Evolutionary conservation across 2,888 invertebrate genomes (phyloP).

Genomic region (Apotomis turbidana): DNA sequence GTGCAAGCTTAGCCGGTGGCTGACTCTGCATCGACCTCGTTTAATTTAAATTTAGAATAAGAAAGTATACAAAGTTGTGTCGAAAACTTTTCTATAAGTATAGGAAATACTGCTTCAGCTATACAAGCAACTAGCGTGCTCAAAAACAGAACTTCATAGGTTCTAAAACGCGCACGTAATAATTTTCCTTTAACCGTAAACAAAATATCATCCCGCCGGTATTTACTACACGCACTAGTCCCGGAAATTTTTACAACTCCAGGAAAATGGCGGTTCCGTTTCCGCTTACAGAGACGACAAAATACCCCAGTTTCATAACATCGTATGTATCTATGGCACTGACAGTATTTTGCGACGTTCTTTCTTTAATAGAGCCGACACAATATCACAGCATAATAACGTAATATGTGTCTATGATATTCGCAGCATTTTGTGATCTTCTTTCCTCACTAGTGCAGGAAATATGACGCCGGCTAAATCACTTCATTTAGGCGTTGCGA

Average conservation of each 20-base stretch:
- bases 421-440: background rate
- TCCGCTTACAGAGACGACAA: constrained; percentile 19
- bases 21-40: too few species aligned
- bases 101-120: too few species aligned
- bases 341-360: background rate
- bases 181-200: too few species aligned
- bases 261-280: constrained; percentile 29
- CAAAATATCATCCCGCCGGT: too few species aligned
- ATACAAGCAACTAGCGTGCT: too few species aligned
- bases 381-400: background rate
- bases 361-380: constrained; percentile 2
- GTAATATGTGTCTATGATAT: background rate
- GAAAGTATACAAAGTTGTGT: too few species aligned
- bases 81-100: too few species aligned
- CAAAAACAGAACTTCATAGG: too few species aligned
- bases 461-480: constrained; percentile 34
- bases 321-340: background rate
- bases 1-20: too few species aligned
- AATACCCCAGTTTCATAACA: background rate
- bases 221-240: background rate
- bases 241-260: constrained; percentile 26
- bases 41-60: too few species aligned
- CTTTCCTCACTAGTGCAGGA: background rate
- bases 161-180: too few species aligned
- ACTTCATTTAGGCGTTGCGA: constrained; percentile 21